A percentile compares a stretch with the other conserved stretches of the same genome.
Evolutionary conservation across 2,888 invertebrate species (phyloP).

Genomic region (Graphium colonna): DNA sequence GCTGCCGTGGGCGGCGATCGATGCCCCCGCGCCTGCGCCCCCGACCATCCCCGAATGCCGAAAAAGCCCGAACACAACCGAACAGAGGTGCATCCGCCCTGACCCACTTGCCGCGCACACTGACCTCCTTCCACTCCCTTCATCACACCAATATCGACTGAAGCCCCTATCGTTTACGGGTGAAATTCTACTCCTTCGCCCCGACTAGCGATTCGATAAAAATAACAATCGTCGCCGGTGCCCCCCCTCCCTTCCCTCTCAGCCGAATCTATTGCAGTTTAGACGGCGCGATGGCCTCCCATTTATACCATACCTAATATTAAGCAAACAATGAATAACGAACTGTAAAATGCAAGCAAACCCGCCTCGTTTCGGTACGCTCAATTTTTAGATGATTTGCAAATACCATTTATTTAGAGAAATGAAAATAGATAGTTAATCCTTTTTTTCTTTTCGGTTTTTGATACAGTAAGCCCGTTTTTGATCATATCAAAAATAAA

Average conservation of each 20-base stretch:
- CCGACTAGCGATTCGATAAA: conserved; percentile 7
- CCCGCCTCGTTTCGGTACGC: conserved; percentile 30
- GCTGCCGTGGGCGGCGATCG: conserved; percentile 51
- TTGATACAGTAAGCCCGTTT: too few relatives aligned
- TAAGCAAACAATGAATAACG: conserved; percentile 46
- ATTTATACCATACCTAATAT: conserved; percentile 30
- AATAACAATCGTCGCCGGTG: conserved; percentile 18
- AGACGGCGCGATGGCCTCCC: conserved; percentile 42
- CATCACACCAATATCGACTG: conserved; percentile 33
- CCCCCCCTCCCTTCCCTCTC: too few relatives aligned
- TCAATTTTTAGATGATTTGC: conserved; percentile 22
- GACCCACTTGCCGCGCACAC: conserved; percentile 71
- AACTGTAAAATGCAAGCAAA: conserved; percentile 50
- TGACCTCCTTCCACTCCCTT: conserved; percentile 42
- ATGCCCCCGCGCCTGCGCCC: conserved; percentile 65
- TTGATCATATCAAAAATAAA: too few relatives aligned
- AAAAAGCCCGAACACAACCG: conserved; percentile 53
- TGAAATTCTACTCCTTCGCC: conserved; percentile 20
- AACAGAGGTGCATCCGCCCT: conserved; percentile 52
- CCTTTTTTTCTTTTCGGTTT: too few relatives aligned
- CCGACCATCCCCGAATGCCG: conserved; percentile 44
- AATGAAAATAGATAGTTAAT: too few relatives aligned
- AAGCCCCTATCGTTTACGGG: conserved; percentile 26
- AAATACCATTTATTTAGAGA: conserved; percentile 4
- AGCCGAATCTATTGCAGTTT: conserved; percentile 43